A percentile compares a stretch with the other conserved stretches of the same genome.
These are phyloP conservation scores for Epizoanthus rinbou DNA, from an alignment of 92 coral and sea anemone genomes.

Conservation along the genomic window DNA sequence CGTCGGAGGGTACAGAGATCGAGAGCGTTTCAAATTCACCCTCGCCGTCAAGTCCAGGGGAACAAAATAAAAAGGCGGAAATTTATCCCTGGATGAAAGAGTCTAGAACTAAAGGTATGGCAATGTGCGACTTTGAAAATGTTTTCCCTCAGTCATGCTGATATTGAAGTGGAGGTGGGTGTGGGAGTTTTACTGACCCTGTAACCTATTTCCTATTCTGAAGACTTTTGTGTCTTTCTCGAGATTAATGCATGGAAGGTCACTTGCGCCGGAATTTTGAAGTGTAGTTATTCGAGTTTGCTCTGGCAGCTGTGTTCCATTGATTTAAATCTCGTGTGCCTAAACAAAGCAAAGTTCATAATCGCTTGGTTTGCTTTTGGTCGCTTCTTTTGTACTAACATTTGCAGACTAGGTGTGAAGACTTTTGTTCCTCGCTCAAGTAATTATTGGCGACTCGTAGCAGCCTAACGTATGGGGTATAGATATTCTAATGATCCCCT, in stretches of 20 bases:
- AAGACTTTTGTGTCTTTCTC: background rate
- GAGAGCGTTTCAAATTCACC: conserved; percentile 36
- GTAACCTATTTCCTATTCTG: background rate
- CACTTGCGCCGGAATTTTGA: background rate
- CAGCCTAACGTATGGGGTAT: background rate
- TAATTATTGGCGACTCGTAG: conserved; percentile 8
- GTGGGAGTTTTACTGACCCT: background rate
- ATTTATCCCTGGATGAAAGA: conserved; percentile 99
- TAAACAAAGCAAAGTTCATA: conserved; percentile 24
- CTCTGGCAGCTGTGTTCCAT: conserved; percentile 2
- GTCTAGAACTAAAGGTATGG: conserved; percentile 86
- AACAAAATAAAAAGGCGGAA: conserved; percentile 37
- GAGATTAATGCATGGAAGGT: background rate
- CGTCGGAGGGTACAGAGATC: conserved; percentile 29
- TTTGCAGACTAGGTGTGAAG: conserved; percentile 32
- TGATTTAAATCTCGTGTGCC: conserved; percentile 9
- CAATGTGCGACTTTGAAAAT: background rate
- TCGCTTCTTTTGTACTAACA: conserved; percentile 26
- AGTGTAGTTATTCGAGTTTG: background rate
- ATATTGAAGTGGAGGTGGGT: conserved; percentile 25
- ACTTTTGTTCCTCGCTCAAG: background rate
- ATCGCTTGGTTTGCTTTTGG: conserved; percentile 19
- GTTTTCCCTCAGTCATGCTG: background rate
- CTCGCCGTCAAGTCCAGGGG: conserved; percentile 33
- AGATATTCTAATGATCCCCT: conserved; percentile 12